Percentiles rank a stretch among this genome's conserved stretches.
Conservation (phyloP, 2,888 invertebrate species). For the Papilio elwesi region DNA sequence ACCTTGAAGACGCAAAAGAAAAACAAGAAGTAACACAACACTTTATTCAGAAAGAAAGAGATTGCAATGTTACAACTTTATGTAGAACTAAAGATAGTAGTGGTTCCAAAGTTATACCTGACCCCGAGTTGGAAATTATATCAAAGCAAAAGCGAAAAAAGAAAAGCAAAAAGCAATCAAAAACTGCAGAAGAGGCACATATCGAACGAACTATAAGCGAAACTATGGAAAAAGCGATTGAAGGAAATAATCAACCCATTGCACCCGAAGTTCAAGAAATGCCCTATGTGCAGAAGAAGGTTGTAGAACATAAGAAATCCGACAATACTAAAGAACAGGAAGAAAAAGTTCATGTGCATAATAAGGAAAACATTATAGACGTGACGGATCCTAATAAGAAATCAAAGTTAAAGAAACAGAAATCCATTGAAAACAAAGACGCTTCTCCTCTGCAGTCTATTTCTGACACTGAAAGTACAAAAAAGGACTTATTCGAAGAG, state of each 20-base stretch:
- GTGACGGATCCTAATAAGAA: conserved; percentile 48
- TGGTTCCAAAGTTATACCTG: conserved; percentile 38
- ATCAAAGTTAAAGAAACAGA: conserved; percentile 34
- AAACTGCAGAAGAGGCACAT: conserved; percentile 44
- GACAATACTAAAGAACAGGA: background rate
- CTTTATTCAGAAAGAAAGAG: background rate
- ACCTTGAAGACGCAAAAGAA: background rate
- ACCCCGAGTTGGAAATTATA: conserved; percentile 25
- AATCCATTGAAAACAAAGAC: conserved; percentile 20
- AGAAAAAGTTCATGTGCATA: background rate
- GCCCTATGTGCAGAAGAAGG: conserved; percentile 51
- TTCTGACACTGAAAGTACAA: background rate
- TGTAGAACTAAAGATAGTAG: background rate
- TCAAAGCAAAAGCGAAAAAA: conserved; percentile 60
- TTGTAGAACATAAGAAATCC: conserved; percentile 44
- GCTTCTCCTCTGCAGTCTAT: background rate
- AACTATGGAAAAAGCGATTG: conserved; percentile 43
- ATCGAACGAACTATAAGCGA: conserved; percentile 48
- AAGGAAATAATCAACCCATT: conserved; percentile 47
- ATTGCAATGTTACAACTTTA: background rate
- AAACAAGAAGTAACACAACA: background rate
- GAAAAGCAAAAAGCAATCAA: conserved; percentile 58
- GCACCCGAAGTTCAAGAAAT: conserved; percentile 49
- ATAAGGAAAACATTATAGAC: conserved; percentile 7
- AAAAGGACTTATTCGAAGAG: background rate